Base-by-base conservation (phyloP, 1,140 invertebrate genomes). In the Caenorhabditis tropicalis region DNA sequence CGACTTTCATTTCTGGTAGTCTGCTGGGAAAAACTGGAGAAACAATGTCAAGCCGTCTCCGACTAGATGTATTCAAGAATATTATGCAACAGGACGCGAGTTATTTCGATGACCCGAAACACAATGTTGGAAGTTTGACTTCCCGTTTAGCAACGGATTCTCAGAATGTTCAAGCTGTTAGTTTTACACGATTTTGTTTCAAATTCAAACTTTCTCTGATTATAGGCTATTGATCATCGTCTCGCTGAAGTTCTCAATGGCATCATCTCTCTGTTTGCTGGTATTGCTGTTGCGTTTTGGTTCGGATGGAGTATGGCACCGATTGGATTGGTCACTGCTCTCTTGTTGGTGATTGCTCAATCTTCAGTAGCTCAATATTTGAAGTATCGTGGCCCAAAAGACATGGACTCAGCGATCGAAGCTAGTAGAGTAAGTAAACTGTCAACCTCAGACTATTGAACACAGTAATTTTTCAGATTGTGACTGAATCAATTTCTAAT, bases 121-220 rank as follows among this genome's bases (percentile, higher is more conserved):
- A 93, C 86, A 58, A 56, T 48, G 88, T 91, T 49, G 93, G 93
- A 31, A 92, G 91, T 43, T 84, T 93, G 56, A 91, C 92, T 16
- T 92, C 92, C 12, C 87, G 93, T 79, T 89, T 93, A 21, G 90
- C 93, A 7, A 92, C 91, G 9, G 93, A 93, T 89, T 92, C 93
- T 48, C 91, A 93, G 51, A 91, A 91, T 86, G 91, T 93, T 16
- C 92, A 93, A 88, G 92, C 92, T 85, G 65, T 65, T 19, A 65
- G 58, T 36, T 36, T 36, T 19, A 33, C 5, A 58, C 10, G 31
- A n/a, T 31, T 2, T 29, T 60, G 9, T 27, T 16, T 36, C 0
- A 33, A 36, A 27, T 19, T 5, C 19, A 27, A 36, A 36, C 16
- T 12, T 31, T 31, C 5, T 65, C 36, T 5, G 5, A 43, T 12